Base-by-base conservation (phyloP, 1,140 invertebrate genomes). In the Anastrepha ludens region DNA sequence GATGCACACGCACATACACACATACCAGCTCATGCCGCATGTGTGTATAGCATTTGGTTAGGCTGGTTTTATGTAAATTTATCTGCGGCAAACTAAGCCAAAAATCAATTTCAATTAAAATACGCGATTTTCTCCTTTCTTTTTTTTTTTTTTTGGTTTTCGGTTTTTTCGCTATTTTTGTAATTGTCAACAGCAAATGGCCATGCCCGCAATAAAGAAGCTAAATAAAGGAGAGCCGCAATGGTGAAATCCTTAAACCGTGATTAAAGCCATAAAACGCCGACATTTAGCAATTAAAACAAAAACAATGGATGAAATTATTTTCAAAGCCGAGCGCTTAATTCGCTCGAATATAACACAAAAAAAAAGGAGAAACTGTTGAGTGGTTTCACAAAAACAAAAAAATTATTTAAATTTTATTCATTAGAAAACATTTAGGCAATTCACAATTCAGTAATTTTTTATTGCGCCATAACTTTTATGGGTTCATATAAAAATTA, bases 61-160 rank as follows among this genome's bases (percentile, higher is more conserved):
- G 50, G 29, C 29, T 29, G 29, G 74, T 50, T 81, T 81, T 81
- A 81, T 81, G 44, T 58, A 81, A 81, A 81, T 58, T 81, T 81
- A 81, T 81, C 47, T 58, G 74, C n/a, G 47, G 74, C 74, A 20
- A 81, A 58, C 47, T 81, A 81, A 81, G 74, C 74, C 74, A 81
- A 81, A 81, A 81, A 81, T 55, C 74, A 81, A 81, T 81, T 81
- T 81, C 47, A 50, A 81, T 81, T 81, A 81, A 81, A 81, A 55
- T 47, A 74, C 67, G 13, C 67, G 4, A 47, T 74, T 74, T 74
- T 74, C 44, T 2, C 39, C 1, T 74, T 74, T 29, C 29, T 29
- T 29, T 29, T 29, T 29, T 29, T 29, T 29, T 29, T 29, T 29
- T 29, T 29, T 29, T n/a, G n/a, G n/a, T n/a, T n/a, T n/a, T n/a